Conservation (phyloP, 2,113 vertebrate species). For the Pedionomus torquatus region DNA sequence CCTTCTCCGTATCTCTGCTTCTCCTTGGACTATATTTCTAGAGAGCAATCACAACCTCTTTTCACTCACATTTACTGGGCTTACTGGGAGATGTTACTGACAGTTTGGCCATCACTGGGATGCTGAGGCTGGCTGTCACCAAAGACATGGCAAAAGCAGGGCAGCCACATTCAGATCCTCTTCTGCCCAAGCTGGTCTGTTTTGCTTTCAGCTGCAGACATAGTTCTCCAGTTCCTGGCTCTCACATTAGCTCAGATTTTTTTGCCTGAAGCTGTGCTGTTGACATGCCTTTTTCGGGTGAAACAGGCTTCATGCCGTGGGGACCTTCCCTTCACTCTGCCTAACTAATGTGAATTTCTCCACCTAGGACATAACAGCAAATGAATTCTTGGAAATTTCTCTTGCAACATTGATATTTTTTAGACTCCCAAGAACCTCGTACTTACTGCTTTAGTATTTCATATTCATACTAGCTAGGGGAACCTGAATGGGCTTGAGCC, state of each 20-base stretch:
- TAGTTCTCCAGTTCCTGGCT: not conserved
- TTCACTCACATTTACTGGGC: accelerated
- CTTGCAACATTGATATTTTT: not conserved
- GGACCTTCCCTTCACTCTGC: not conserved
- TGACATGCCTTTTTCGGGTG: not conserved
- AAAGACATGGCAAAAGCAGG: not conserved
- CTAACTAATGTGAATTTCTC: not conserved
- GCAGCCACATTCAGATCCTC: not conserved
- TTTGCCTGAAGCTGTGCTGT: not conserved
- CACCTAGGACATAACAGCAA: not conserved
- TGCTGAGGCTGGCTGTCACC: not conserved
- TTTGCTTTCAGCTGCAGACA: not conserved
- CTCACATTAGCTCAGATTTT: not conserved
- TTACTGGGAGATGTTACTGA: not conserved
- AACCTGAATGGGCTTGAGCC: not conserved
- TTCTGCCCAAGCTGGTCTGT: not conserved
- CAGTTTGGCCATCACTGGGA: accelerated
- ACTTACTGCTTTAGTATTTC: not conserved
- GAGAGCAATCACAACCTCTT: not conserved
- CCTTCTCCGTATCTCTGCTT: not conserved
- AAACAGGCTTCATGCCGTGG: accelerated
- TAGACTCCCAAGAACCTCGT: not conserved
- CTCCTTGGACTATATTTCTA: not conserved
- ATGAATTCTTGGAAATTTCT: not conserved
- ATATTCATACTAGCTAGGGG: not conserved